phyloP scores from a whole-genome alignment of 1,140 invertebrate genomes.

The Ips typographus region DNA sequence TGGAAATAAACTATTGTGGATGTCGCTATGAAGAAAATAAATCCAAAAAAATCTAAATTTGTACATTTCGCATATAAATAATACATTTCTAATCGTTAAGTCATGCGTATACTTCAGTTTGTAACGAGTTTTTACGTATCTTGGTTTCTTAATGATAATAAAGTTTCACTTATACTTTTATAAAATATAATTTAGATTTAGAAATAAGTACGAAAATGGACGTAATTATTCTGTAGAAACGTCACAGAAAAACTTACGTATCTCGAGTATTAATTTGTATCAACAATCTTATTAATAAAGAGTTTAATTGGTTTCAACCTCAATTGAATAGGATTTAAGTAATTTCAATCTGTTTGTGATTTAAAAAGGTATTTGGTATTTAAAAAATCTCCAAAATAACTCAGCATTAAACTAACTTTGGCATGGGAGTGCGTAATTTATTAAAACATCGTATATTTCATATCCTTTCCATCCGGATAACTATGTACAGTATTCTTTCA shows the following conservation, averaged over 20 bases:
- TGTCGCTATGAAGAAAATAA: neutral
- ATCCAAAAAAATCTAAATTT: conserved; percentile 9
- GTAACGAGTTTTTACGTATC: conserved; percentile 50
- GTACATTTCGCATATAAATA: conserved; percentile 16
- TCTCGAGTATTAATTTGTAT: conserved; percentile 37
- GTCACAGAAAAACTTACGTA: conserved; percentile 38
- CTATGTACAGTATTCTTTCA: conserved; percentile 48
- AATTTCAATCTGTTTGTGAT: conserved; percentile 29
- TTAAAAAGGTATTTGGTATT: no score
- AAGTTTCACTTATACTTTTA: conserved; percentile 42
- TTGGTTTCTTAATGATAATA: conserved; percentile 46
- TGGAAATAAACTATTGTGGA: no score
- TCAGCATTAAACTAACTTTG: conserved; percentile 50
- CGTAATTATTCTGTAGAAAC: conserved; percentile 21
- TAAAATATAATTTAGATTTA: conserved; percentile 43
- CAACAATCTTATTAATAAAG: conserved; percentile 16
- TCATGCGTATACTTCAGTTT: conserved; percentile 49
- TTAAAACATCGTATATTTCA: conserved; percentile 52
- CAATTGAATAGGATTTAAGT: neutral
- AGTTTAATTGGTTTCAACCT: neutral
- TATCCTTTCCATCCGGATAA: conserved; percentile 50
- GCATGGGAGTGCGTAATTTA: conserved; percentile 51
- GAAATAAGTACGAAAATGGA: conserved; percentile 21
- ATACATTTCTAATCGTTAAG: neutral
- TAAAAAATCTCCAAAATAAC: conserved; percentile 33